These are phyloP conservation scores for Pterocles orientalis DNA, from an alignment of 2,113 vertebrate species.

Conservation along the genomic window DNA sequence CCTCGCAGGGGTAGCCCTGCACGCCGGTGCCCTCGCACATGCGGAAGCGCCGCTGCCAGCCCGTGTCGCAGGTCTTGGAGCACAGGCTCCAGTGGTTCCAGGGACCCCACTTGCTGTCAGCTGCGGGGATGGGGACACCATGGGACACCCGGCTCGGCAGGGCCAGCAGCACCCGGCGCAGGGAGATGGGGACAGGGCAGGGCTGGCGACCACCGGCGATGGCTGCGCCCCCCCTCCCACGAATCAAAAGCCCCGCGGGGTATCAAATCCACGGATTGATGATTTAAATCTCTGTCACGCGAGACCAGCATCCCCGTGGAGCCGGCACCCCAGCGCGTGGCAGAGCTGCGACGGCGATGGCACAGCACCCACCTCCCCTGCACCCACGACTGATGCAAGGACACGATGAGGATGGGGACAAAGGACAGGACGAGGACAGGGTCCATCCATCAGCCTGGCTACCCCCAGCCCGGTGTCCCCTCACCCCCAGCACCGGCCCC, in stretches of 20 bases:
- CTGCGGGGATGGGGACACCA: slow-evolving; percentile 50
- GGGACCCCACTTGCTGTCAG: slow-evolving; percentile 92
- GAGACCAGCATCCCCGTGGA: neutral
- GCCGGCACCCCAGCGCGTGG: neutral
- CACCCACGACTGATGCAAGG: rapidly evolving
- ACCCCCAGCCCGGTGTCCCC: rapidly evolving
- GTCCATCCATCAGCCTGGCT: neutral
- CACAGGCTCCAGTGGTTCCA: slow-evolving; percentile 98
- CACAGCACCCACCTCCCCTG: neutral
- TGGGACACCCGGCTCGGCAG: rapidly evolving
- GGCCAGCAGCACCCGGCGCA: rapidly evolving
- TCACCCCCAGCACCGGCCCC: rapidly evolving
- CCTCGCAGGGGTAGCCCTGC: slow-evolving; percentile 92
- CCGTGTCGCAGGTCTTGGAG: slow-evolving; percentile 95
- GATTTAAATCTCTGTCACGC: neutral
- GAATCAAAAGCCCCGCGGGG: neutral
- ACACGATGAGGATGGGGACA: neutral
- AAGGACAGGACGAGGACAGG: neutral
- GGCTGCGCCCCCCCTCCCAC: rapidly evolving
- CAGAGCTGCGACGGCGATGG: rapidly evolving
- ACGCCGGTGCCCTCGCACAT: slow-evolving; percentile 90
- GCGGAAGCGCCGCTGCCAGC: slow-evolving; percentile 95
- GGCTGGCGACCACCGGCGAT: rapidly evolving
- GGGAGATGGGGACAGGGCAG: neutral
- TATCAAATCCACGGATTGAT: neutral